Evolutionary conservation across 2,113 vertebrate genomes (phyloP), one percentile per base, ranked within the genome.

Genomic region (Ophiodon elongatus): DNA sequence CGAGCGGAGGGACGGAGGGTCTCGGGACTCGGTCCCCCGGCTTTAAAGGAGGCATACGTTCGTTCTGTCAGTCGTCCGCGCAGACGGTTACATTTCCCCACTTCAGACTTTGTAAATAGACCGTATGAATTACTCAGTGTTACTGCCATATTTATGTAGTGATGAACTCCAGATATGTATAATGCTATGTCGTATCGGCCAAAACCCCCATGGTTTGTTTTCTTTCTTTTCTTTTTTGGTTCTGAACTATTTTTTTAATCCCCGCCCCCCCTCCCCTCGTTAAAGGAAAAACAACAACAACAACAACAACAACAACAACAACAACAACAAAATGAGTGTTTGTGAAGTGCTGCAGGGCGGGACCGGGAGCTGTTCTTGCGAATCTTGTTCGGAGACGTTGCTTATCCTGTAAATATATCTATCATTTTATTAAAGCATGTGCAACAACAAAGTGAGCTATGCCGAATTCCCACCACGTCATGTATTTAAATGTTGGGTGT

Each of bases 351-450:
- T 91, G 84, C 88, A 87, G 90, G 90, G 82, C 66, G 74, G 88
- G 84, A 89, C 84, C 83, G 79, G 94, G 94, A 92, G 91, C 93
- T 91, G 76, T 88, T 92, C 80, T 86, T 85, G 73, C 79, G n/a
- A 73, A 37, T 74, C 76, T 92, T 79, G 85, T 92, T 69, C 86
- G 88, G 93, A 96, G 93, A 94, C 91, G 92, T 95, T 96, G 95
- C 95, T 96, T 96, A 96, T 95, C 95, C 84, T 99, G 98, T 99
- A 99, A 97, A 99, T 99, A 99, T 94, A 92, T 94, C 90, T 97
- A 95, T 96, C 95, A 89, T 99, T 99, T 99, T 98, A 98, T 98
- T 97, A 97, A 99, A 98, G 98, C 98, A 99, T 99, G 98, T 97
- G 97, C 96, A 96, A 96, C 96, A 95, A 85, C 96, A 95, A 85